Conservation (phyloP, 1,140 invertebrate genomes). For the Atta cephalotes region DNA sequence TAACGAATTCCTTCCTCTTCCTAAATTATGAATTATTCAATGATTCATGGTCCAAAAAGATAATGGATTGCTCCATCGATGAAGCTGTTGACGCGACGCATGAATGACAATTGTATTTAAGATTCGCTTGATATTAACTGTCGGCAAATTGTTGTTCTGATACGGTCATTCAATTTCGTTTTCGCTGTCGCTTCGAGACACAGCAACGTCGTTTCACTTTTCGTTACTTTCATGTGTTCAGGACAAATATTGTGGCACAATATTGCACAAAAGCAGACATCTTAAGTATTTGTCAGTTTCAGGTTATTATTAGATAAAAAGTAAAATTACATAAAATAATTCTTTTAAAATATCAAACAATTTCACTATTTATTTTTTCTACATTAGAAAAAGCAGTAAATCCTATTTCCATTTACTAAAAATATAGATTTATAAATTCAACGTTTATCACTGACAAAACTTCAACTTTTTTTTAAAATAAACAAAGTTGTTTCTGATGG, state of each 20-base stretch:
- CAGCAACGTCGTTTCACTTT: slow-evolving; percentile 36
- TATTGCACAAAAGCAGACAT: neutral
- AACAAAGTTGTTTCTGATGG: too few species aligned
- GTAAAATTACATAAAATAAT: neutral
- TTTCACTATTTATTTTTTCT: neutral
- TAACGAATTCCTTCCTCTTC: slow-evolving; percentile 57
- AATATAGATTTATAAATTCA: neutral
- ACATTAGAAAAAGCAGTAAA: neutral
- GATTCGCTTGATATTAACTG: slow-evolving; percentile 14
- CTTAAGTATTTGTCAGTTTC: neutral
- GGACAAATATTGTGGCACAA: slow-evolving; percentile 42
- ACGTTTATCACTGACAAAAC: neutral
- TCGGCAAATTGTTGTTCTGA: slow-evolving; percentile 11
- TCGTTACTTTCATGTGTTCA: slow-evolving; percentile 11
- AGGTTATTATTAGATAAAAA: neutral
- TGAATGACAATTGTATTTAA: slow-evolving; percentile 45
- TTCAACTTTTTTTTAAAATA: too few species aligned
- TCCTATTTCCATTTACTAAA: slow-evolving; percentile 4
- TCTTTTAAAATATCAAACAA: neutral
- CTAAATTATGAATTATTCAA: slow-evolving; percentile 77
- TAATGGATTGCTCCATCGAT: slow-evolving; percentile 56
- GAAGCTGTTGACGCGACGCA: slow-evolving; percentile 54
- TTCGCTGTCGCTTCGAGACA: neutral
- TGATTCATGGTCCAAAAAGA: slow-evolving; percentile 58
- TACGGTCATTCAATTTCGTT: slow-evolving; percentile 1